phyloP scores from a whole-genome alignment of 2,888 invertebrate genomes.

The Sphaeridia pumilis region DNA sequence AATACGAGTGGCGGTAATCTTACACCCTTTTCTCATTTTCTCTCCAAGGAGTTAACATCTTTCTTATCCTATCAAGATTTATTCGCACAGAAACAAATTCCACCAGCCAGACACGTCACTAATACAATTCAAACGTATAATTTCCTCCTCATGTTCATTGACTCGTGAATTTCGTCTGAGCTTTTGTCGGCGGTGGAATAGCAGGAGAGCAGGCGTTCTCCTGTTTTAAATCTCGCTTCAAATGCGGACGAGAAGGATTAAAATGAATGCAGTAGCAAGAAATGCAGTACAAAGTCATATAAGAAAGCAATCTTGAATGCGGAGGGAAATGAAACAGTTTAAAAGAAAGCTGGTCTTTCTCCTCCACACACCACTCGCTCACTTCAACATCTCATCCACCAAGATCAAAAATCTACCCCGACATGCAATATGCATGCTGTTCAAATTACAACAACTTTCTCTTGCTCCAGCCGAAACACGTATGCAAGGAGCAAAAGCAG shows the following conservation, averaged over 20 bases:
- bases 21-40: background rate
- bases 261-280: too few relatives aligned
- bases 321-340: too few relatives aligned
- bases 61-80: conserved; percentile 2
- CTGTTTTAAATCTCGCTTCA: too few relatives aligned
- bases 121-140: background rate
- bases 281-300: too few relatives aligned
- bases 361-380: too few relatives aligned
- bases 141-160: background rate
- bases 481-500: too few relatives aligned
- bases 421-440: background rate
- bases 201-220: too few relatives aligned
- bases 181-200: background rate
- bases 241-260: too few relatives aligned
- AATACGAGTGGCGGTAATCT: background rate
- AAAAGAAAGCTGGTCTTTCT: too few relatives aligned
- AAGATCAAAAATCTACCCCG: background rate
- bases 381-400: background rate
- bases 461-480: background rate
- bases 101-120: background rate
- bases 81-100: background rate
- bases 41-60: too few relatives aligned
- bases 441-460: background rate
- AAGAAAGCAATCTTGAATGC: too few relatives aligned
- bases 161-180: background rate